These are phyloP conservation scores for Synanthedon tipuliformis DNA, from an alignment of 2,888 invertebrate species.

Conservation along the genomic window DNA sequence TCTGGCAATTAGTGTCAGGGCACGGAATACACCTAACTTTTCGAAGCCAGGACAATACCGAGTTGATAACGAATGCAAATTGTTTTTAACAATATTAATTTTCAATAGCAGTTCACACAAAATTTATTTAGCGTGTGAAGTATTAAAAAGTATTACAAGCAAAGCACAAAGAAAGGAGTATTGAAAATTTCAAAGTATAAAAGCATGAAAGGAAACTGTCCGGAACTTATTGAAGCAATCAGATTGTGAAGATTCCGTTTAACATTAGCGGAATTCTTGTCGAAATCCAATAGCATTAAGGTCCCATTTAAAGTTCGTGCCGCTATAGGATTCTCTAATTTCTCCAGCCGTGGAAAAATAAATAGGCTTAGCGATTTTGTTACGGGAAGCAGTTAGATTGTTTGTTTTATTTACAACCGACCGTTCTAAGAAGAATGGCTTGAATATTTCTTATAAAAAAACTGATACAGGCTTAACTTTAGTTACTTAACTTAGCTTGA, in stretches of 20 bases:
- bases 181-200: constrained; percentile 51
- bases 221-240: constrained; percentile 64
- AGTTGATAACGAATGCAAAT: too few species aligned
- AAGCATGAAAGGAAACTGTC: constrained; percentile 55
- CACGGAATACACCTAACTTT: too few species aligned
- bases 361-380: constrained; percentile 33
- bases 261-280: constrained; percentile 60
- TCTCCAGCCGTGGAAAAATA: constrained; percentile 36
- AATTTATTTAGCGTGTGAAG: constrained; percentile 10
- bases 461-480: too few species aligned
- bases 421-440: constrained; percentile 1
- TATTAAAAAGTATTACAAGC: constrained; percentile 26
- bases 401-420: neutral
- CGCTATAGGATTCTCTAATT: constrained; percentile 50
- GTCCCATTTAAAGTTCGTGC: constrained; percentile 58
- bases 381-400: neutral
- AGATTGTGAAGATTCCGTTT: constrained; percentile 60
- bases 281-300: constrained; percentile 60
- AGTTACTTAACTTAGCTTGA: too few species aligned
- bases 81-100: too few species aligned
- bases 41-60: too few species aligned
- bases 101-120: neutral
- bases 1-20: too few species aligned
- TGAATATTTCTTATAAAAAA: neutral
- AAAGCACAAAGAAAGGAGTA: constrained; percentile 24